These are phyloP conservation scores for Meta bourneti DNA, from an alignment of 2,888 invertebrate genomes.

Conservation along the genomic window DNA sequence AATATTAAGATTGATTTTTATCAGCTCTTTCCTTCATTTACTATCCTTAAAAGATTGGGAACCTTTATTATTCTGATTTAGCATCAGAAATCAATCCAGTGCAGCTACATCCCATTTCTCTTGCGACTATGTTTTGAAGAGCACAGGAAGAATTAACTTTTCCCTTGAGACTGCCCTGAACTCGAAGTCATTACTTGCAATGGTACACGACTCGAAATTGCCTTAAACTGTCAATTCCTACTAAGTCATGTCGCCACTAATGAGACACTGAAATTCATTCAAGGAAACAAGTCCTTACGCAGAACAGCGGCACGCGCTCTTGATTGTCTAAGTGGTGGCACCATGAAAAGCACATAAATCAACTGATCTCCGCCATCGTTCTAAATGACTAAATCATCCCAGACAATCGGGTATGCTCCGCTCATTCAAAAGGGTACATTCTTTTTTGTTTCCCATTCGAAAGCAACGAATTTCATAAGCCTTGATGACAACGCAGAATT, in stretches of 20 bases:
- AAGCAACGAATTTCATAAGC: conserved; percentile 24
- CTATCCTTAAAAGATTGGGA: too few relatives aligned
- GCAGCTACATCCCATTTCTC: not conserved
- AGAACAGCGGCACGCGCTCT: not conserved
- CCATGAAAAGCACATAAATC: not conserved
- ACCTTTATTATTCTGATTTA: not conserved
- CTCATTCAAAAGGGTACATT: not conserved
- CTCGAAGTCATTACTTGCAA: not conserved
- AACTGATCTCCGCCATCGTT: not conserved
- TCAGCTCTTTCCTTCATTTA: too few relatives aligned
- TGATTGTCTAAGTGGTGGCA: not conserved
- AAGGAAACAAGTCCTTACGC: not conserved
- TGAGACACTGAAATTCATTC: not conserved
- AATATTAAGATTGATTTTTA: too few relatives aligned
- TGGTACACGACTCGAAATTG: not conserved
- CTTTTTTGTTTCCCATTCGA: not conserved
- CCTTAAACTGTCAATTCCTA: conserved; percentile 7
- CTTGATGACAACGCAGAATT: conserved; percentile 9
- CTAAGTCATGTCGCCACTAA: not conserved
- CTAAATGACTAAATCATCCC: not conserved
- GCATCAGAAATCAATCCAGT: not conserved
- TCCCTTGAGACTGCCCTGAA: conserved; percentile 20
- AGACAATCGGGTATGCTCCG: not conserved
- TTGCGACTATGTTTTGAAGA: not conserved
- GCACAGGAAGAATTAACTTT: not conserved